phyloP scores from a whole-genome alignment of 2,113 vertebrate genomes.

The Hipposideros armiger region DNA sequence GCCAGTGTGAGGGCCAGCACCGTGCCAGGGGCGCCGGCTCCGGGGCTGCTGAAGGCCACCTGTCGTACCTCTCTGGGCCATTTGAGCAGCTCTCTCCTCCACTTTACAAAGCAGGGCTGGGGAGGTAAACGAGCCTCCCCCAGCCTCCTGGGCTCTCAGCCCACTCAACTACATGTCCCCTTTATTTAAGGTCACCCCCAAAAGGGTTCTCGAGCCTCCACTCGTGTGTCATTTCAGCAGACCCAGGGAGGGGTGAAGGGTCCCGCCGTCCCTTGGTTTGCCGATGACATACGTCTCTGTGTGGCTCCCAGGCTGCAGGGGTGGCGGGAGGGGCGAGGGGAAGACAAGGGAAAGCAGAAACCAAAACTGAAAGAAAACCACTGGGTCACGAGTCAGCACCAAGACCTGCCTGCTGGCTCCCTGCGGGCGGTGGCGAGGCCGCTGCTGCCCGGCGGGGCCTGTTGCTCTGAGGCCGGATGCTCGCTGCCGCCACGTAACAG shows the following conservation, averaged over 20 bases:
- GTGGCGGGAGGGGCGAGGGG: neutral
- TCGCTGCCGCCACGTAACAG: conserved; percentile 31
- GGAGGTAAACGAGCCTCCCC: neutral
- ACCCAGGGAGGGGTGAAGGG: accelerated
- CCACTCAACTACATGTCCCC: accelerated
- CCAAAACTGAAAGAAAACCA: neutral
- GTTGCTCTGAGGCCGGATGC: neutral
- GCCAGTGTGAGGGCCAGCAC: neutral
- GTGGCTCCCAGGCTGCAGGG: neutral
- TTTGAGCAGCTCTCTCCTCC: neutral
- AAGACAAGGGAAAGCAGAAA: conserved; percentile 18
- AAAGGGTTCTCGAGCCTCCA: neutral
- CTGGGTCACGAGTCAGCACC: conserved; percentile 10
- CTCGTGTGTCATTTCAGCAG: neutral
- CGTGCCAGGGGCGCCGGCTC: neutral
- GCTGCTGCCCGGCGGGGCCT: neutral
- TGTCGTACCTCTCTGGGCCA: neutral
- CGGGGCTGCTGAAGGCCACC: neutral
- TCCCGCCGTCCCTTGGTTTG: neutral
- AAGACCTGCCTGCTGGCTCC: neutral
- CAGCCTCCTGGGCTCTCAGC: neutral
- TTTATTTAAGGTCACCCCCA: no score
- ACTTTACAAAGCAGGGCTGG: neutral
- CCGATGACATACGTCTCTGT: neutral
- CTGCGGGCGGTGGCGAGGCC: neutral